Percentiles rank a stretch among this genome's conserved stretches.
Conservation (phyloP, 1,140 invertebrate species). For the Drosophila takahashii region DNA sequence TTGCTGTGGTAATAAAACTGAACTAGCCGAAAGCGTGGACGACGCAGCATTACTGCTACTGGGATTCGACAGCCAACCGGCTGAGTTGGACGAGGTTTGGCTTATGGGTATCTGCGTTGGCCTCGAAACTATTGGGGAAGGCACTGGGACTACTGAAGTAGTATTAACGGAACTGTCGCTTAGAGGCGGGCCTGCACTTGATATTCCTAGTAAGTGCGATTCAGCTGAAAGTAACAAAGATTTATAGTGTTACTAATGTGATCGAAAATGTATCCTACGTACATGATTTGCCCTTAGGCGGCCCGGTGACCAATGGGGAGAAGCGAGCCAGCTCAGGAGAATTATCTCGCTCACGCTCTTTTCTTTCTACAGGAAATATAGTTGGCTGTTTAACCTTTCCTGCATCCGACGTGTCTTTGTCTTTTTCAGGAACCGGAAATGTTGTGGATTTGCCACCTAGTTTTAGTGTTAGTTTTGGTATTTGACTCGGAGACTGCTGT, state of each 20-base stretch:
- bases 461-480: conserved; percentile 93
- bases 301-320: conserved; percentile 91
- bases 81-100: conserved; percentile 6
- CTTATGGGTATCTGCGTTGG: background rate
- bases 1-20: conserved; percentile 76
- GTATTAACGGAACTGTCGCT: conserved; percentile 4
- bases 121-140: background rate
- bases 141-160: background rate
- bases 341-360: conserved; percentile 86
- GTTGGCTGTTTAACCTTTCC: background rate
- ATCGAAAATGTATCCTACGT: background rate
- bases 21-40: conserved; percentile 72
- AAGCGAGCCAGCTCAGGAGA: conserved; percentile 93
- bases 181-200: background rate
- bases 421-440: conserved; percentile 6
- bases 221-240: conserved; percentile 43
- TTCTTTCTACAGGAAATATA: conserved; percentile 13
- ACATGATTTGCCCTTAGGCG: conserved; percentile 87
- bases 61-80: conserved; percentile 46
- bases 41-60: conserved; percentile 15
- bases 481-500: conserved; percentile 67
- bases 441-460: conserved; percentile 85
- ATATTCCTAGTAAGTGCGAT: conserved; percentile 4
- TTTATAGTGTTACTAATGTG: background rate
- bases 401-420: conserved; percentile 11